A percentile compares a stretch with the other conserved stretches of the same genome.
Conservation (phyloP, 2,797 vertebrate species). For the Dermochelys coriacea region DNA sequence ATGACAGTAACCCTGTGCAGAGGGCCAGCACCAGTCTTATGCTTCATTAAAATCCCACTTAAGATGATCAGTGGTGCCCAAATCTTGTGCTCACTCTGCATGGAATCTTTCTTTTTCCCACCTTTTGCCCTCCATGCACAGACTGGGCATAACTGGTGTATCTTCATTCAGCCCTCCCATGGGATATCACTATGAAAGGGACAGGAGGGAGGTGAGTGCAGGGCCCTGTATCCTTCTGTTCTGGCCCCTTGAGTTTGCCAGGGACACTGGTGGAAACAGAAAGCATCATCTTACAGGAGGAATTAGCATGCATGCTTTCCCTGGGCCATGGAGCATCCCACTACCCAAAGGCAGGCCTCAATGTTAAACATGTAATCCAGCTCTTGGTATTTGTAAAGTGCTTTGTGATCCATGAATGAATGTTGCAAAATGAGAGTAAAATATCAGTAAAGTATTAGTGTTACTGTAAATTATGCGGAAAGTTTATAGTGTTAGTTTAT, state of each 20-base stretch:
- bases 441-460: slow-evolving; percentile 6
- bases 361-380: background rate
- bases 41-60: background rate
- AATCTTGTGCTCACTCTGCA: background rate
- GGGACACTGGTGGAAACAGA: background rate
- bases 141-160: background rate
- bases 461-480: slow-evolving; percentile 56
- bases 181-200: background rate
- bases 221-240: background rate
- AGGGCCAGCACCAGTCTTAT: background rate
- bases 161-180: background rate
- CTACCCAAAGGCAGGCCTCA: background rate
- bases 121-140: background rate
- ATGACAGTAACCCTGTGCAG: background rate
- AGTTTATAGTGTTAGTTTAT: slow-evolving; percentile 19
- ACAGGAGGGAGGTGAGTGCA: background rate
- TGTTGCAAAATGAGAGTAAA: slow-evolving; percentile 32
- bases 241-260: background rate
- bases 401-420: background rate
- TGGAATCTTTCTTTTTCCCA: background rate
- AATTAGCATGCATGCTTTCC: background rate
- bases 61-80: background rate
- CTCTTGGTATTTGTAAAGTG: slow-evolving; percentile 15
- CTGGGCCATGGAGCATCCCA: slow-evolving; percentile 17
- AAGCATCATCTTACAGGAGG: background rate